These are phyloP conservation scores for Pristionchus exspectatus DNA, from an alignment of 2,888 invertebrate species.

Conservation along the genomic window DNA sequence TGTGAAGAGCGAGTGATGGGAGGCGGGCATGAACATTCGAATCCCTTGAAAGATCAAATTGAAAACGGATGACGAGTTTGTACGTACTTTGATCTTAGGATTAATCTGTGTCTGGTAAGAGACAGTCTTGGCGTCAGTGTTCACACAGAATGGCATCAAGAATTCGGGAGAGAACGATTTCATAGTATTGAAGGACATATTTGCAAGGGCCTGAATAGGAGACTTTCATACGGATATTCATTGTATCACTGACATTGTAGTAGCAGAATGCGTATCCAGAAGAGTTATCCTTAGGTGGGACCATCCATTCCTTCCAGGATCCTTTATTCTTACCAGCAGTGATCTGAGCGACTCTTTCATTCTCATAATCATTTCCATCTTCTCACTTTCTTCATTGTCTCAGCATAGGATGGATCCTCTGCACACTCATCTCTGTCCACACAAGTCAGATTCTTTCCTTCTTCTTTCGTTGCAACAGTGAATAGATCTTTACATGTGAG, in stretches of 20 bases:
- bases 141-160: conserved; percentile 29
- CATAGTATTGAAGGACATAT: not conserved
- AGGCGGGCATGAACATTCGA: conserved; percentile 45
- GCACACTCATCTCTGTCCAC: conserved; percentile 47
- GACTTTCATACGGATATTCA: not conserved
- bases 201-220: not conserved
- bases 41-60: not conserved
- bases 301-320: conserved; percentile 54
- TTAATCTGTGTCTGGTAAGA: not conserved
- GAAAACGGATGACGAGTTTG: too few species aligned
- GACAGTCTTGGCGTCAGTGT: not conserved
- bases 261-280: conserved; percentile 54
- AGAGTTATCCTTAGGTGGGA: conserved; percentile 42
- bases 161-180: not conserved
- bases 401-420: conserved; percentile 36
- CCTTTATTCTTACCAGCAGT: conserved; percentile 39
- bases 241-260: conserved; percentile 12
- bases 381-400: conserved; percentile 41
- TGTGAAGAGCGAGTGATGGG: not conserved
- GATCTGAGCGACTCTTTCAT: not conserved
- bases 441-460: conserved; percentile 43
- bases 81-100: not conserved
- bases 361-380: too few species aligned
- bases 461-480: not conserved
- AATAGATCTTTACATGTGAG: not conserved